phyloP scores from a whole-genome alignment of 2,888 invertebrate genomes.

The Chironomus tentans region DNA sequence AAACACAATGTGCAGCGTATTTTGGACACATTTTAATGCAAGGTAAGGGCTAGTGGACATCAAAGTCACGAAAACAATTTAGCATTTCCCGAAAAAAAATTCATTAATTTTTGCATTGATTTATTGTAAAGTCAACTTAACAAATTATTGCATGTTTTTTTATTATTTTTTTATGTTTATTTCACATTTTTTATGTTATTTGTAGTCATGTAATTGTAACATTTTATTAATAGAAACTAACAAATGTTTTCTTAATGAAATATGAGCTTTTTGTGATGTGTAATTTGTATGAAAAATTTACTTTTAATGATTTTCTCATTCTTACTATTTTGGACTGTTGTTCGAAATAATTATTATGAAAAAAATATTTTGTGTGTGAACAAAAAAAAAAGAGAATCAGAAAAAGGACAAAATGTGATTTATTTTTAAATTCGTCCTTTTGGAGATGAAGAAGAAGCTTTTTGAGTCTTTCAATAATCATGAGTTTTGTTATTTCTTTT shows the following conservation, averaged over 20 bases:
- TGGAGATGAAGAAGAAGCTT: background rate
- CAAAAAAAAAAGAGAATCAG: background rate
- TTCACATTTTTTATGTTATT: background rate
- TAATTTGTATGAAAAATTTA: background rate
- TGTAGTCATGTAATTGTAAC: background rate
- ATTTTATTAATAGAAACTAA: background rate
- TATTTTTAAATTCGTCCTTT: background rate
- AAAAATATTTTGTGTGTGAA: no score
- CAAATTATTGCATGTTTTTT: no score
- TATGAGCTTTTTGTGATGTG: background rate
- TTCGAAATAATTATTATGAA: background rate
- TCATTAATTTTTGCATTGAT: no score
- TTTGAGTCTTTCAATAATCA: background rate
- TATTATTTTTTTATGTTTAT: background rate
- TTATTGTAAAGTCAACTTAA: no score
- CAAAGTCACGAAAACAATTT: no score
- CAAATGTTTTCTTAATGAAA: background rate
- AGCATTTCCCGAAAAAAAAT: no score
- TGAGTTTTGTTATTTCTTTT: no score
- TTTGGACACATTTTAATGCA: constrained; percentile 98
- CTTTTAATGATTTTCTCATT: background rate
- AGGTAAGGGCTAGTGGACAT: constrained; percentile 64
- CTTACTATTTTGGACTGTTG: background rate
- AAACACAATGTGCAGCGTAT: constrained; percentile 69
- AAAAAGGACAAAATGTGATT: no score